These are phyloP conservation scores for Eumacrocentrus americanus DNA, from an alignment of 2,888 invertebrate species.

Conservation along the genomic window DNA sequence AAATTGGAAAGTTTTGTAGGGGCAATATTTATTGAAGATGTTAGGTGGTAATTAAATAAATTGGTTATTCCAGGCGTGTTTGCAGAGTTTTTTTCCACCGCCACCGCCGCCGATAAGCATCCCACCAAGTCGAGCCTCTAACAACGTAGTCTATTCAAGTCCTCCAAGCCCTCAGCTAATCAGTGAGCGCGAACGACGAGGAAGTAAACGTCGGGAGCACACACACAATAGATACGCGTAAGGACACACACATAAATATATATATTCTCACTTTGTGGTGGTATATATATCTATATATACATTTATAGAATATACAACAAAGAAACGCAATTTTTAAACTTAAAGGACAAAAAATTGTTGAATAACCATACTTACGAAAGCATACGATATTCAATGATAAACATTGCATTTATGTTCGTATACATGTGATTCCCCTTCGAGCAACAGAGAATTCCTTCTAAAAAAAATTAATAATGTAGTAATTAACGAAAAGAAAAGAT, in stretches of 20 bases:
- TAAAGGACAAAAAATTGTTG: no score
- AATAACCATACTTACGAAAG: no score
- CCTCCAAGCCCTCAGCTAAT: constrained; percentile 59
- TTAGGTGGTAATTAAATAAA: constrained; percentile 17
- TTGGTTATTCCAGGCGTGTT: constrained; percentile 52
- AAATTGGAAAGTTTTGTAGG: not conserved
- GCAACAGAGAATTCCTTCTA: not conserved
- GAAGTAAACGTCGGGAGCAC: constrained; percentile 59
- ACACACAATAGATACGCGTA: constrained; percentile 60
- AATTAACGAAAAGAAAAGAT: not conserved
- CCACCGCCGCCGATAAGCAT: constrained; percentile 59
- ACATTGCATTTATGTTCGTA: not conserved
- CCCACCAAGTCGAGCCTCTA: constrained; percentile 56
- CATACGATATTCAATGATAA: no score
- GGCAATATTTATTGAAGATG: not conserved
- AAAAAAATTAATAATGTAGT: not conserved
- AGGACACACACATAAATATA: constrained; percentile 35
- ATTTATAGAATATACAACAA: no score
- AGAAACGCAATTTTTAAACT: not conserved
- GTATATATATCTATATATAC: no score
- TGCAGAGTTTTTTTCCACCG: constrained; percentile 61
- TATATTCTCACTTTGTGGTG: not conserved
- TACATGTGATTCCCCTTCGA: not conserved
- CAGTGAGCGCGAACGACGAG: constrained; percentile 56
- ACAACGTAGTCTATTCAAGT: constrained; percentile 59